Evolutionary conservation across 2,797 vertebrate species (phyloP).

Genomic region (Enoplosus armatus): DNA sequence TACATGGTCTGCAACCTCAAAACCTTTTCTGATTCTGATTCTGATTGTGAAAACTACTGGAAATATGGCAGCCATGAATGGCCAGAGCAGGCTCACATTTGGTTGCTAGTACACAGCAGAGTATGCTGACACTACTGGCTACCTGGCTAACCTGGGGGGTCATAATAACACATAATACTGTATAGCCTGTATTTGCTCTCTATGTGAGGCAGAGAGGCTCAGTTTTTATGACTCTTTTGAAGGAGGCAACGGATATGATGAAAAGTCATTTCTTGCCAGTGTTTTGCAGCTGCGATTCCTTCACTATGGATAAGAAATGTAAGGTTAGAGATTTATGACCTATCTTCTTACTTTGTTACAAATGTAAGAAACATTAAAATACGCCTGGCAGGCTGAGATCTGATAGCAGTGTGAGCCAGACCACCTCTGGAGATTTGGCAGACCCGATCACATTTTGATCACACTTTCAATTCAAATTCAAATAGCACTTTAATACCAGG

Average conservation of each 20-base stretch:
- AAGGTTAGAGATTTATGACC: constrained; percentile 29
- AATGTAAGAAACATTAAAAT: constrained; percentile 58
- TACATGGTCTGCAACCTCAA: not conserved
- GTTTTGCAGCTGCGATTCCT: constrained; percentile 27
- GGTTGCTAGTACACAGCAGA: not conserved
- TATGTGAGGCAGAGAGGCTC: constrained; percentile 9
- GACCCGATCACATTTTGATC: constrained; percentile 27
- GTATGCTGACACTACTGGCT: not conserved
- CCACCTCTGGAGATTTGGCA: constrained; percentile 59
- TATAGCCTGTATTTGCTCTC: constrained; percentile 21
- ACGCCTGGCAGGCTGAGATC: constrained; percentile 48
- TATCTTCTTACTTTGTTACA: constrained; percentile 26
- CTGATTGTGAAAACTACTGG: too few relatives aligned
- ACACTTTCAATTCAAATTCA: constrained; percentile 35
- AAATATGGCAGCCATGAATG: constrained; percentile 10
- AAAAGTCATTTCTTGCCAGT: constrained; percentile 35
- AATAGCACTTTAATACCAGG: constrained; percentile 33
- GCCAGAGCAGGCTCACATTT: not conserved
- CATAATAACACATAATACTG: constrained; percentile 7
- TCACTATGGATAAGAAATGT: constrained; percentile 3
- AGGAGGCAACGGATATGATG: constrained; percentile 35
- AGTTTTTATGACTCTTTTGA: constrained; percentile 26
- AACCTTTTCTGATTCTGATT: too few relatives aligned
- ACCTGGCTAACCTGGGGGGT: not conserved
- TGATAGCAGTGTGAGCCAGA: constrained; percentile 46